phyloP scores from a whole-genome alignment of 2,888 invertebrate genomes.

The Lissonota sp. region DNA sequence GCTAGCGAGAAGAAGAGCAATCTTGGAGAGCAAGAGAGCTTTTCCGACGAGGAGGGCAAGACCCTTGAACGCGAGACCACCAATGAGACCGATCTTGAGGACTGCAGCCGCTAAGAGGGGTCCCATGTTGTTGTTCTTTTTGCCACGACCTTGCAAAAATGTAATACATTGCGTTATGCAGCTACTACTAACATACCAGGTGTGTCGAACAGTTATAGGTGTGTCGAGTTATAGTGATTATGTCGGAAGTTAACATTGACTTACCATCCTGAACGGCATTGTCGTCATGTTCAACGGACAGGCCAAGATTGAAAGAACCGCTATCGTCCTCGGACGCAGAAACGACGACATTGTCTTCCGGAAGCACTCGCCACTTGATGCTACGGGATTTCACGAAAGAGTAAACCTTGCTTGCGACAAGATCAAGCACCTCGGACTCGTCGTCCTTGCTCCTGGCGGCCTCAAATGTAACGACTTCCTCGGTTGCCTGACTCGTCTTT shows the following conservation, averaged over 20 bases:
- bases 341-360: constrained; percentile 91
- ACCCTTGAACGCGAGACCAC: constrained; percentile 92
- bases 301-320: constrained; percentile 89
- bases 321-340: constrained; percentile 89
- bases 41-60: constrained; percentile 93
- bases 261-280: constrained; percentile 83
- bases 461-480: constrained; percentile 87
- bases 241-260: constrained; percentile 7
- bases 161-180: neutral
- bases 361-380: constrained; percentile 91
- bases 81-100: constrained; percentile 92
- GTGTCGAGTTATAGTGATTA: no score
- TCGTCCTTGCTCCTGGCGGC: constrained; percentile 86
- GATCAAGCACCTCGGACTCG: constrained; percentile 86
- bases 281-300: constrained; percentile 89
- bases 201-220: no score
- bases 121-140: constrained; percentile 90
- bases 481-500: constrained; percentile 85
- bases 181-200: no score
- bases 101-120: constrained; percentile 90
- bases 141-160: constrained; percentile 86
- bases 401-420: constrained; percentile 91
- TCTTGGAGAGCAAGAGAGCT: constrained; percentile 93
- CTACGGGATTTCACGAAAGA: constrained; percentile 91
- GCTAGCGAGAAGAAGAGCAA: constrained; percentile 91